These are phyloP conservation scores for Thamnophis elegans DNA, from an alignment of 2,797 vertebrate species.

Conservation along the genomic window DNA sequence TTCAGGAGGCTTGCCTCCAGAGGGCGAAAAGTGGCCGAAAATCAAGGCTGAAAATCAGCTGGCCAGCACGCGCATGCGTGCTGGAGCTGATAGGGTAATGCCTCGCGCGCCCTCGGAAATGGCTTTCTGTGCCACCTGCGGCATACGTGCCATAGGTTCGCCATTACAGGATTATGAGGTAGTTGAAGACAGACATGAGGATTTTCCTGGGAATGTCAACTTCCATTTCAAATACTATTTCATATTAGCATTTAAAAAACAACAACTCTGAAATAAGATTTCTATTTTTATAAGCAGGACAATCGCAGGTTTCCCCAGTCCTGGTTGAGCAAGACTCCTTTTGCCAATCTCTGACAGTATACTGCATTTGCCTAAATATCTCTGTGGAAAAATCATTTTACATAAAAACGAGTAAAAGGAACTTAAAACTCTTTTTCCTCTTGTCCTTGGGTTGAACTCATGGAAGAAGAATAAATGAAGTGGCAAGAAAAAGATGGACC, in stretches of 20 bases:
- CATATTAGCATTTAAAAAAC: neutral
- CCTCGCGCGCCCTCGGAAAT: no score
- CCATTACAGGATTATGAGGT: neutral
- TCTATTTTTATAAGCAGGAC: neutral
- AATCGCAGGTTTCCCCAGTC: neutral
- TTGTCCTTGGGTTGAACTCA: neutral
- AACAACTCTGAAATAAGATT: neutral
- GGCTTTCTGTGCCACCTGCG: no score
- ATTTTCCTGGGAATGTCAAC: neutral
- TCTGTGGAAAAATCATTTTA: neutral
- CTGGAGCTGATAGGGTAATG: no score
- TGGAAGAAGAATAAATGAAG: neutral
- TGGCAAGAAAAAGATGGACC: neutral
- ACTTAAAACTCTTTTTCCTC: neutral
- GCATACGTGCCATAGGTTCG: no score
- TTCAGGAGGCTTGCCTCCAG: no score
- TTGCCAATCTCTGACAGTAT: neutral
- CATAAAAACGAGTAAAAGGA: neutral
- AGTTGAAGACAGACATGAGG: neutral
- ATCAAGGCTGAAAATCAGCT: no score
- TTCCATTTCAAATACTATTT: neutral
- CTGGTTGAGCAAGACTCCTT: neutral
- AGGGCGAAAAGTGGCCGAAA: no score
- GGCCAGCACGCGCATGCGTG: no score
- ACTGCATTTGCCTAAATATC: neutral